These are phyloP conservation scores for Gymnobelideus leadbeateri DNA, from an alignment of 2,113 vertebrate genomes.

Conservation along the genomic window DNA sequence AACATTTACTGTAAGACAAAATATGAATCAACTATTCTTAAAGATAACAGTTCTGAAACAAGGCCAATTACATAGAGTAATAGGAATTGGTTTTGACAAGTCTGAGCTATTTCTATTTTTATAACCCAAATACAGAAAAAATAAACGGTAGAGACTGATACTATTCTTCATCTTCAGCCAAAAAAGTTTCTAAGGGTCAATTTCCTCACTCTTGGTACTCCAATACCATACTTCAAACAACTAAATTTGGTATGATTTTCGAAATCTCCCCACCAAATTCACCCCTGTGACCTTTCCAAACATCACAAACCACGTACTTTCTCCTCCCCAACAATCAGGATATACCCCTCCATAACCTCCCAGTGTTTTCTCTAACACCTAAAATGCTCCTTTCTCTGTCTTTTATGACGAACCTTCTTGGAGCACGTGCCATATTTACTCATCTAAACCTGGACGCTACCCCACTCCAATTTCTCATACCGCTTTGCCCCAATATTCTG, in stretches of 20 bases:
- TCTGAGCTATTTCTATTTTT: neutral
- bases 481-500: neutral
- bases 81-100: neutral
- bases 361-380: neutral
- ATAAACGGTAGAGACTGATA: too few relatives aligned
- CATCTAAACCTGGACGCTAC: neutral
- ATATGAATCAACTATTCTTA: neutral
- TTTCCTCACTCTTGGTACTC: conserved; percentile 23
- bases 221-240: conserved; percentile 31
- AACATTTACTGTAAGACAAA: neutral
- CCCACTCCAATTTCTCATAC: neutral
- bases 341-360: neutral
- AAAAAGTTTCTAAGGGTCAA: conserved; percentile 25
- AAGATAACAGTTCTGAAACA: neutral
- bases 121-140: neutral
- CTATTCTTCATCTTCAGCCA: neutral
- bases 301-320: conserved; percentile 37
- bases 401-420: neutral
- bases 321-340: neutral
- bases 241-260: conserved; percentile 36
- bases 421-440: neutral
- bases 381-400: neutral
- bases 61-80: neutral
- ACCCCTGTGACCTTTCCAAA: conserved; percentile 58
- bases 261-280: conserved; percentile 34